Percentiles rank a stretch among this genome's conserved stretches.
These are phyloP conservation scores for Flexamia atlantica DNA, from an alignment of 2,888 invertebrate species.

Conservation along the genomic window DNA sequence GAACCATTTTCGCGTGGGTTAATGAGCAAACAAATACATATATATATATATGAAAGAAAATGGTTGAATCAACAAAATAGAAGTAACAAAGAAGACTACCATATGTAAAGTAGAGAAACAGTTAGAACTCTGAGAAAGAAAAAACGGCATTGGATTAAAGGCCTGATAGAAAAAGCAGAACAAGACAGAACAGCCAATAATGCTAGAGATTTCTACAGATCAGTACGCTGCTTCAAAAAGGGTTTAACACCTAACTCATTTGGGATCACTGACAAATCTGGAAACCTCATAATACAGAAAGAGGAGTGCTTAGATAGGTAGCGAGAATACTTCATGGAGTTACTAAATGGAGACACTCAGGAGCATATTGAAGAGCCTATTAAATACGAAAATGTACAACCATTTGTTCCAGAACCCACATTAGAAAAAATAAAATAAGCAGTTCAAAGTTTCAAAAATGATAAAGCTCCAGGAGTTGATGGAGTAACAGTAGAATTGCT, in stretches of 20 bases:
- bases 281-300: constrained; percentile 5
- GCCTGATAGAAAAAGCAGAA: background rate
- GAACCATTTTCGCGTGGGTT: too few relatives aligned
- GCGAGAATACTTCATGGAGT: background rate
- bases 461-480: background rate
- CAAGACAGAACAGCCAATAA: constrained; percentile 5
- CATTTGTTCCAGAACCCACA: background rate
- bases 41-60: too few relatives aligned
- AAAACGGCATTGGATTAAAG: background rate
- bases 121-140: background rate
- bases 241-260: background rate
- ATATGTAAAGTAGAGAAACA: background rate
- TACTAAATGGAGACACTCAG: constrained; percentile 5
- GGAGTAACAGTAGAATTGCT: background rate
- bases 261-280: constrained; percentile 1
- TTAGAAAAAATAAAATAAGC: too few relatives aligned
- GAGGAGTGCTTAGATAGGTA: background rate
- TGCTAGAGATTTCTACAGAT: constrained; percentile 1
- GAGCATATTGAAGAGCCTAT: background rate
- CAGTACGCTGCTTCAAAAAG: constrained; percentile 4
- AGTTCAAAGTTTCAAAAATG: background rate
- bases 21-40: too few relatives aligned
- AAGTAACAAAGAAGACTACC: background rate
- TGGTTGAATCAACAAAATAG: constrained; percentile 1
- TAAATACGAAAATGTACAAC: constrained; percentile 1